A percentile compares a stretch with the other conserved stretches of the same genome.
Conservation (phyloP, 2,797 vertebrate species). For the Clarias laeviceps region DNA sequence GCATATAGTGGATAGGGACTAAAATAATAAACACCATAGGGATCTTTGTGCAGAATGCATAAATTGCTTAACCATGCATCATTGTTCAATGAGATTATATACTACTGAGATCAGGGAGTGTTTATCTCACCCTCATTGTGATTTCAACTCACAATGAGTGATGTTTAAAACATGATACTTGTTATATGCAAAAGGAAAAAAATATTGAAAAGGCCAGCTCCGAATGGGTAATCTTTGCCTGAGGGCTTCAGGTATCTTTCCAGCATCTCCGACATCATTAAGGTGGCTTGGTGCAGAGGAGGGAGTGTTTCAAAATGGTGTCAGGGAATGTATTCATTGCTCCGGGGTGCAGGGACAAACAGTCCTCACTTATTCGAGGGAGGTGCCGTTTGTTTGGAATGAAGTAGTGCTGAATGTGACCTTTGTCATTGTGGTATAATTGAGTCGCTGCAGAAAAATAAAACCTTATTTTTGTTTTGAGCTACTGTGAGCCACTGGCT, state of each 20-base stretch:
- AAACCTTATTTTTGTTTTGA: slow-evolving; percentile 36
- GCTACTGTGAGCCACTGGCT: slow-evolving; percentile 26
- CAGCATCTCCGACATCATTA: slow-evolving; percentile 46
- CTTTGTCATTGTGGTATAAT: slow-evolving; percentile 51
- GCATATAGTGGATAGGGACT: neutral
- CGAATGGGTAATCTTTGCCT: slow-evolving; percentile 45
- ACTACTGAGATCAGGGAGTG: slow-evolving; percentile 13
- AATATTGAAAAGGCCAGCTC: slow-evolving; percentile 27
- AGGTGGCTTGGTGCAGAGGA: slow-evolving; percentile 35
- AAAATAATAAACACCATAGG: neutral
- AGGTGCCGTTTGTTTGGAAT: slow-evolving; percentile 38
- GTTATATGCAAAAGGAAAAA: slow-evolving; percentile 25
- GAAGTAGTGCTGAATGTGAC: slow-evolving; percentile 38
- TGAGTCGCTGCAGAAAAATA: slow-evolving; percentile 44
- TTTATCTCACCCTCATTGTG: slow-evolving; percentile 27
- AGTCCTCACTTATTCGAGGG: slow-evolving; percentile 41
- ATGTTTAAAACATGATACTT: slow-evolving; percentile 45
- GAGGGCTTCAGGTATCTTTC: slow-evolving; percentile 47
- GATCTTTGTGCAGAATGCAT: neutral
- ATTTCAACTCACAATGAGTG: slow-evolving; percentile 25
- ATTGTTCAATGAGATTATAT: slow-evolving; percentile 1
- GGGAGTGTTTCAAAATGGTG: slow-evolving; percentile 47
- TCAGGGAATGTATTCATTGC: slow-evolving; percentile 50
- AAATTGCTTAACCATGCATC: neutral
- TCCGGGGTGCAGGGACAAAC: slow-evolving; percentile 44